Evolutionary conservation across 2,888 invertebrate genomes (phyloP).

Genomic region (Cantharis nigra): DNA sequence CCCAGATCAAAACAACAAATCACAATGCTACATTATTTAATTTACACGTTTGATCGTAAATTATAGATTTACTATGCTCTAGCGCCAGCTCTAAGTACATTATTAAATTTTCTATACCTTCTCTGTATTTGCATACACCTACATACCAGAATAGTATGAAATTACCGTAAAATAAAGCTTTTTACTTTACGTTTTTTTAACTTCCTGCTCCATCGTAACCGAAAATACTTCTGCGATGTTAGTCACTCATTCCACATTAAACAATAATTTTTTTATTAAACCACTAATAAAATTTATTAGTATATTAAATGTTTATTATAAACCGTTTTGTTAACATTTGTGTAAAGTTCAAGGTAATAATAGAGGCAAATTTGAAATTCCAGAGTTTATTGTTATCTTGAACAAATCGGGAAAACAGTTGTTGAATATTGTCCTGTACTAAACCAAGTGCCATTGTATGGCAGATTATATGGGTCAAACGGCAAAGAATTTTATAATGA

Average conservation of each 20-base stretch:
- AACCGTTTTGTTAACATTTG: not conserved
- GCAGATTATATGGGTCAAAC: not conserved
- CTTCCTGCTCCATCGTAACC: not conserved
- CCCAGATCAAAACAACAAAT: not conserved
- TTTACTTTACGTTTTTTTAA: not conserved
- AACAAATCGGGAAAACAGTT: too few relatives aligned
- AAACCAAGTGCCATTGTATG: not conserved
- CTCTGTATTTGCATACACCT: not conserved
- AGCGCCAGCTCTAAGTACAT: not conserved
- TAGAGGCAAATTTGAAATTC: not conserved
- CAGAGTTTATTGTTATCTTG: too few relatives aligned
- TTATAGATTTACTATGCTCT: slow-evolving; percentile 1
- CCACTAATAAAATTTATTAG: not conserved
- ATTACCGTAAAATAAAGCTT: not conserved
- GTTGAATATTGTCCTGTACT: not conserved
- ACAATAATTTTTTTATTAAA: not conserved
- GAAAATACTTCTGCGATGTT: not conserved
- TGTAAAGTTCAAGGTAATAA: not conserved
- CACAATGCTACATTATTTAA: not conserved
- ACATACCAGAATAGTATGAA: not conserved
- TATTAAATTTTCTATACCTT: slow-evolving; percentile 4
- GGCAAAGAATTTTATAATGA: not conserved
- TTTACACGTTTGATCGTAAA: slow-evolving; percentile 1
- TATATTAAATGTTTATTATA: not conserved
- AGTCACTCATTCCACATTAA: not conserved